A percentile compares a stretch with the other conserved stretches of the same genome.
phyloP scores from a whole-genome alignment of 2,888 invertebrate species.

The Leptopilina myrica region DNA sequence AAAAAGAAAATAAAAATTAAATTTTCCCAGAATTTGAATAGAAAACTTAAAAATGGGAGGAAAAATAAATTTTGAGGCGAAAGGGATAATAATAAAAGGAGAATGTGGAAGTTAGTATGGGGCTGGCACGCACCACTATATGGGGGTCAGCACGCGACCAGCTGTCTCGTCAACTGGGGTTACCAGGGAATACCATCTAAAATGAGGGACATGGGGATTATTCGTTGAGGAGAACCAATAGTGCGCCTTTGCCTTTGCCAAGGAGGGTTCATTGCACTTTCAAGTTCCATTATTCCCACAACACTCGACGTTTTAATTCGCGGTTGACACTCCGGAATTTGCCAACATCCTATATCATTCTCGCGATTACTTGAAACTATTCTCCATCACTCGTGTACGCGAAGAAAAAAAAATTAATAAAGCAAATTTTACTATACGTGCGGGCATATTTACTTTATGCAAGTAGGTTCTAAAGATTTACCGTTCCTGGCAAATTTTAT shows the following conservation, averaged over 20 bases:
- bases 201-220: constrained; percentile 36
- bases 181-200: constrained; percentile 36
- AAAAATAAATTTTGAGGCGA: neutral
- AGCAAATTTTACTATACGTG: too few species aligned
- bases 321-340: constrained; percentile 31
- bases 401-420: too few species aligned
- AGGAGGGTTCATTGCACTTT: constrained; percentile 54
- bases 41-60: neutral
- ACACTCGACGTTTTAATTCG: constrained; percentile 46
- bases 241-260: constrained; percentile 3
- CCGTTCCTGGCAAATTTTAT: too few species aligned
- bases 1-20: too few species aligned
- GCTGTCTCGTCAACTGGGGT: constrained; percentile 63
- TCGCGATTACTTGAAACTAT: neutral
- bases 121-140: constrained; percentile 59
- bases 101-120: constrained; percentile 45
- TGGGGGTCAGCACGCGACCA: constrained; percentile 72
- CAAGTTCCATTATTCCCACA: constrained; percentile 44
- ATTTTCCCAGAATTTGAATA: neutral
- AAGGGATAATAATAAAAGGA: neutral
- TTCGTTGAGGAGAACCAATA: constrained; percentile 53
- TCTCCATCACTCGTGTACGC: too few species aligned
- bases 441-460: too few species aligned
- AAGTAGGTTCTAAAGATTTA: too few species aligned
- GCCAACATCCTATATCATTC: constrained; percentile 22